Conservation (phyloP, 2,888 invertebrate species). For the Crepidodera aurea region DNA sequence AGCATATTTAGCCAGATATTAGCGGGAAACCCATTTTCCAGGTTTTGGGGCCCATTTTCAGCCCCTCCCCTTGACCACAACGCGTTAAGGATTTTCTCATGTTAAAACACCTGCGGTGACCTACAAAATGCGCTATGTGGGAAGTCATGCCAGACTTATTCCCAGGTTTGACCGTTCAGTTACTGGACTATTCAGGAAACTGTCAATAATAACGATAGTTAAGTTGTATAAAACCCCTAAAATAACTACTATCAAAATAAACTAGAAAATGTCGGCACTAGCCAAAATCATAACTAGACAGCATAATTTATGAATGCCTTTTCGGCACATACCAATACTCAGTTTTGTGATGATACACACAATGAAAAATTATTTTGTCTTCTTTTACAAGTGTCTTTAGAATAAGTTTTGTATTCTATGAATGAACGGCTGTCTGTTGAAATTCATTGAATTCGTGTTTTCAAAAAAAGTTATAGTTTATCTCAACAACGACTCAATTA, state of each 20-base stretch:
- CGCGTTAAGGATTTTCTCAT: too few relatives aligned
- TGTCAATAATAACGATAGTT: neutral
- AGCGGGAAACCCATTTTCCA: too few relatives aligned
- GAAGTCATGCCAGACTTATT: too few relatives aligned
- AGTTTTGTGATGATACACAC: neutral
- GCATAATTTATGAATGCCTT: neutral
- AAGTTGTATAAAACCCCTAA: neutral
- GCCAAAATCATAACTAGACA: neutral
- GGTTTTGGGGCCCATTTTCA: too few relatives aligned
- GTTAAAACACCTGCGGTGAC: too few relatives aligned
- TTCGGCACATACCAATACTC: slow-evolving; percentile 3
- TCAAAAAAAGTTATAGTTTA: slow-evolving; percentile 32
- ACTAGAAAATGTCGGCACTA: neutral
- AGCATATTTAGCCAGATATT: too few relatives aligned
- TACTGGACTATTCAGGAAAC: too few relatives aligned
- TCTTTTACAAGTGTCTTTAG: slow-evolving; percentile 27
- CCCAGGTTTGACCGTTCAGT: too few relatives aligned
- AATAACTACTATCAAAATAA: neutral
- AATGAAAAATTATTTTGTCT: slow-evolving; percentile 20
- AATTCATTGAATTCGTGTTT: slow-evolving; percentile 32
- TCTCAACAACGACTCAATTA: slow-evolving; percentile 29
- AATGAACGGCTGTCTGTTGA: slow-evolving; percentile 33
- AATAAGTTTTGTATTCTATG: slow-evolving; percentile 26
- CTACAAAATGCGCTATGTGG: too few relatives aligned
- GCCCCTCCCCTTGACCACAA: too few relatives aligned